A percentile compares a stretch with the other conserved stretches of the same genome.
phyloP scores from a whole-genome alignment of 2,113 vertebrate genomes.

The Petroica traversi region DNA sequence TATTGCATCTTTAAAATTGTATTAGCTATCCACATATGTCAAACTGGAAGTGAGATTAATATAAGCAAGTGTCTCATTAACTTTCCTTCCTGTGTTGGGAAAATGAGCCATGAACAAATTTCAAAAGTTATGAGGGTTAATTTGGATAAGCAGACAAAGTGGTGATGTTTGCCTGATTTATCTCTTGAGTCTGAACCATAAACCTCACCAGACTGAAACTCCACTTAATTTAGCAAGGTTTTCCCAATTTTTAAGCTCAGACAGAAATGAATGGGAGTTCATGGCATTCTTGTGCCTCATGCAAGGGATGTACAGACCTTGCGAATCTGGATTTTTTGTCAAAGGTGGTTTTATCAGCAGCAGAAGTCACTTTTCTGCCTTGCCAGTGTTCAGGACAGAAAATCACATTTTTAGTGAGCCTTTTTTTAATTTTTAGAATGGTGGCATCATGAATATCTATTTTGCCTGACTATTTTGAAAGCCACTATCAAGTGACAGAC shows the following conservation, averaged over 20 bases:
- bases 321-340: background rate
- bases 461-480: background rate
- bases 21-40: background rate
- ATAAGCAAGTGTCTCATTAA: background rate
- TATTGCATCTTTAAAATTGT: background rate
- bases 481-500: background rate
- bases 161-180: background rate
- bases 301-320: background rate
- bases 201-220: background rate
- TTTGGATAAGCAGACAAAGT: background rate
- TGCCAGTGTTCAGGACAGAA: background rate
- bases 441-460: background rate
- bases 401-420: background rate
- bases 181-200: background rate
- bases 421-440: background rate
- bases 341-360: background rate
- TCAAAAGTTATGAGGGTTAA: conserved; percentile 13
- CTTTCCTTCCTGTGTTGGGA: background rate
- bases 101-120: conserved; percentile 4
- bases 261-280: background rate
- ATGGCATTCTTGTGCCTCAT: background rate
- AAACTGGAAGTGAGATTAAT: conserved; percentile 27
- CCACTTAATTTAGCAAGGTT: background rate
- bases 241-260: background rate
- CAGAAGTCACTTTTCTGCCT: background rate